Conservation (phyloP, 1,140 invertebrate species). For the Drosophila ogumai region DNA sequence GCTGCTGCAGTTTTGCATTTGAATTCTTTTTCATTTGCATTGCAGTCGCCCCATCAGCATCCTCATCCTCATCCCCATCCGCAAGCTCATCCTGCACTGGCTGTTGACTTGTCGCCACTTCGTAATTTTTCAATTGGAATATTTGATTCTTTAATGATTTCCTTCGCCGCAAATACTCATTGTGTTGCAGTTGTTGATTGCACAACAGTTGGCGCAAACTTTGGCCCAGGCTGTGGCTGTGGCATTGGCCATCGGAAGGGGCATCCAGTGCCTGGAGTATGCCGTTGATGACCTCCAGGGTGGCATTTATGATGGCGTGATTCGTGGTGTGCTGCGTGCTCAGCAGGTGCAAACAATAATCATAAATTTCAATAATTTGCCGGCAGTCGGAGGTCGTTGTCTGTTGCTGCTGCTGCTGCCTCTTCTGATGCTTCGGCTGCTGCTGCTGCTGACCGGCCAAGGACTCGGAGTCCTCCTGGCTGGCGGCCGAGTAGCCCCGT, state of each 20-base stretch:
- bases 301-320: conserved; percentile 91
- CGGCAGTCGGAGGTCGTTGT: conserved; percentile 61
- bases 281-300: conserved; percentile 90
- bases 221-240: conserved; percentile 48
- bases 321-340: conserved; percentile 87
- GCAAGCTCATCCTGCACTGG: conserved; percentile 20
- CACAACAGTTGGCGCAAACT: conserved; percentile 86
- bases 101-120: conserved; percentile 73
- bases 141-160: conserved; percentile 85
- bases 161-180: conserved; percentile 84
- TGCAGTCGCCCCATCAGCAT: conserved; percentile 25
- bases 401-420: conserved; percentile 39
- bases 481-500: conserved; percentile 69
- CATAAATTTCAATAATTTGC: conserved; percentile 89
- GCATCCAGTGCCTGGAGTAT: conserved; percentile 86
- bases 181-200: conserved; percentile 84
- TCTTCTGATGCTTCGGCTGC: conserved; percentile 19
- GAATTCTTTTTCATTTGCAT: conserved; percentile 76
- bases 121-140: conserved; percentile 85
- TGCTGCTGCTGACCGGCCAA: conserved; percentile 51
- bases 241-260: conserved; percentile 38
- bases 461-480: conserved; percentile 67
- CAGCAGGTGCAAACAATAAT: conserved; percentile 89
- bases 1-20: conserved; percentile 74
- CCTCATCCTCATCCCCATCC: conserved; percentile 7